Conservation (phyloP, 2,888 invertebrate species). For the Nomada flava region DNA sequence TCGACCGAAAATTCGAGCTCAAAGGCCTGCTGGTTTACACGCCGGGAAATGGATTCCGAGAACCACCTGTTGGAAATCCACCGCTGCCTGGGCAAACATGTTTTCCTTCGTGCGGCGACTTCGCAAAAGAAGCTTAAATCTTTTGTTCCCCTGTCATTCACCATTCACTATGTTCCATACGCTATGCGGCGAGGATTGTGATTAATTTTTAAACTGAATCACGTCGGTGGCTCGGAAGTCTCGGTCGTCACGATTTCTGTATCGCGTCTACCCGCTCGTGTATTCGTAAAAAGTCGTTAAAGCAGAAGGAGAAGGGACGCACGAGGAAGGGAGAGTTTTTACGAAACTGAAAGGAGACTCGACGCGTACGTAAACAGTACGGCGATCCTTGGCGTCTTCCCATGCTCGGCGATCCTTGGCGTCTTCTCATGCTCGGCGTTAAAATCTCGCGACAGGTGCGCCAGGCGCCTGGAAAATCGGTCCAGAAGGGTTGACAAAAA, state of each 20-base stretch:
- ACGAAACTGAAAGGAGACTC: conserved; percentile 1
- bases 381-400: not conserved
- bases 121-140: not conserved
- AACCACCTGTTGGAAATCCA: conserved; percentile 67
- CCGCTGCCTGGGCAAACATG: conserved; percentile 28
- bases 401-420: not conserved
- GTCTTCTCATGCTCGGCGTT: conserved; percentile 2
- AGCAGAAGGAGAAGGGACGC: not conserved
- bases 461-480: not conserved
- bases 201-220: too few species aligned
- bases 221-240: too few species aligned
- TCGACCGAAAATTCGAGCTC: not conserved
- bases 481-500: conserved; percentile 55
- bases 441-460: conserved; percentile 40
- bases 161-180: not conserved
- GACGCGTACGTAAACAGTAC: conserved; percentile 9
- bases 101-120: conserved; percentile 10
- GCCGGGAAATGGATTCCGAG: conserved; percentile 16
- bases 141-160: not conserved
- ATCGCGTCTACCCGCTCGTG: not conserved
- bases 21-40: not conserved
- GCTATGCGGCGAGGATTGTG: too few species aligned
- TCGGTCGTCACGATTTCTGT: not conserved
- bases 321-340: not conserved
- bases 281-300: conserved; percentile 4